Evolutionary conservation across 2,797 vertebrate genomes (phyloP).

Genomic region (Phoeniculus purpureus): DNA sequence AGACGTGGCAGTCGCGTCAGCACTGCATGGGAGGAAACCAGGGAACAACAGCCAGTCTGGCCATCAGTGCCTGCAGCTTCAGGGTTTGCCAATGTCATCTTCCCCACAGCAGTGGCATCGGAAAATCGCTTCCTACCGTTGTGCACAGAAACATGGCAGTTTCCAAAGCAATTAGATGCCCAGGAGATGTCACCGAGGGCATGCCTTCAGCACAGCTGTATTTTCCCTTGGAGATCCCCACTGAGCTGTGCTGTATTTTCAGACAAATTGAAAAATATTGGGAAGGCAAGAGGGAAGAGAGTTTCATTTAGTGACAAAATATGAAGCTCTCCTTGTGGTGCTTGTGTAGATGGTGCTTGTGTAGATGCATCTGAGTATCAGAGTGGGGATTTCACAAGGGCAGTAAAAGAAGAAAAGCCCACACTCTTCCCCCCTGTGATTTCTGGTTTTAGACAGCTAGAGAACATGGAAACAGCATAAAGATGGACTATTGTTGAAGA

Average conservation of each 20-base stretch:
- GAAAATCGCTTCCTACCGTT: background rate
- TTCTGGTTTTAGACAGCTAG: background rate
- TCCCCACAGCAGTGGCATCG: background rate
- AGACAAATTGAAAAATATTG: background rate
- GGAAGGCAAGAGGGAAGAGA: background rate
- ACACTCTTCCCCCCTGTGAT: fast-evolving
- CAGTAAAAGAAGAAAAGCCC: background rate
- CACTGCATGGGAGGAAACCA: background rate
- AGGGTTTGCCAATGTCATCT: background rate
- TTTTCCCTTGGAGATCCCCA: background rate
- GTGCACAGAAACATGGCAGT: background rate
- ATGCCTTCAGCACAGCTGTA: background rate
- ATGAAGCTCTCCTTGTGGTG: background rate
- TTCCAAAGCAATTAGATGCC: background rate
- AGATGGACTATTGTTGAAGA: background rate
- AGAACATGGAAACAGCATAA: background rate
- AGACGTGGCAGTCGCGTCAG: background rate
- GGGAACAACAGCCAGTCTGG: background rate
- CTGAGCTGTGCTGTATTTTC: background rate
- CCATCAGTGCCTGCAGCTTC: background rate
- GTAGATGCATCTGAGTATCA: background rate
- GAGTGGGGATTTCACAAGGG: background rate
- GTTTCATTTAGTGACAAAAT: background rate
- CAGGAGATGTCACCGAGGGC: background rate
- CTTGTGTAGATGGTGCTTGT: background rate